phyloP scores from a whole-genome alignment of 2,797 vertebrate species.

The Fundulus diaphanus region DNA sequence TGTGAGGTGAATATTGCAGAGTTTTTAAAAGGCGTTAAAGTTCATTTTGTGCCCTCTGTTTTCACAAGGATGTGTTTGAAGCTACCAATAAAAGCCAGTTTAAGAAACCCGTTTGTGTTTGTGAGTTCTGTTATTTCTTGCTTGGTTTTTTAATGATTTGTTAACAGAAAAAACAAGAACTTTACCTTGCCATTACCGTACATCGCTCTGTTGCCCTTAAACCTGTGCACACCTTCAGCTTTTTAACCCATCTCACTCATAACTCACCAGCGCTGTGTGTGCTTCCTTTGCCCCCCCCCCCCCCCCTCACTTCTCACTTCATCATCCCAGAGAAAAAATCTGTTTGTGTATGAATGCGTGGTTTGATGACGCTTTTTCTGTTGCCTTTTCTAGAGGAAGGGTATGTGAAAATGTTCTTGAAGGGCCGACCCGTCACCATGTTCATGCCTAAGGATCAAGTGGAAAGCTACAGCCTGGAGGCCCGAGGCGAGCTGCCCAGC shows the following conservation, averaged over 20 bases:
- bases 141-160: constrained; percentile 4
- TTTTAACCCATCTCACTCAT: constrained; percentile 25
- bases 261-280: constrained; percentile 20
- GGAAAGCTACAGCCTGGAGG: constrained; percentile 93
- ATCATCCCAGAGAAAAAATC: constrained; percentile 5
- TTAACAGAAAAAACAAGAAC: not conserved
- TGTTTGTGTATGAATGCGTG: constrained; percentile 43
- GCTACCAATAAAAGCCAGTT: constrained; percentile 74
- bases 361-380: constrained; percentile 77
- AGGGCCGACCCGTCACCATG: constrained; percentile 98
- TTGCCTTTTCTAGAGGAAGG: constrained; percentile 93
- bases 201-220: constrained; percentile 14
- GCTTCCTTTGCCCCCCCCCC: too few species aligned
- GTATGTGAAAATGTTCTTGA: constrained; percentile 99
- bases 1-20: constrained; percentile 67
- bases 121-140: constrained; percentile 53
- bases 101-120: constrained; percentile 55
- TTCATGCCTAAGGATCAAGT: constrained; percentile 97
- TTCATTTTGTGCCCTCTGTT: constrained; percentile 50
- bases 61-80: constrained; percentile 60
- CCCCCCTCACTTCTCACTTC: not conserved
- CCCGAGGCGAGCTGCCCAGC: constrained; percentile 89
- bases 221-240: constrained; percentile 14
- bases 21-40: constrained; percentile 38
- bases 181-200: constrained; percentile 10